Percentiles rank a stretch among this genome's conserved stretches.
Conservation (phyloP, 2,113 vertebrate species). For the Elephantulus edwardii region DNA sequence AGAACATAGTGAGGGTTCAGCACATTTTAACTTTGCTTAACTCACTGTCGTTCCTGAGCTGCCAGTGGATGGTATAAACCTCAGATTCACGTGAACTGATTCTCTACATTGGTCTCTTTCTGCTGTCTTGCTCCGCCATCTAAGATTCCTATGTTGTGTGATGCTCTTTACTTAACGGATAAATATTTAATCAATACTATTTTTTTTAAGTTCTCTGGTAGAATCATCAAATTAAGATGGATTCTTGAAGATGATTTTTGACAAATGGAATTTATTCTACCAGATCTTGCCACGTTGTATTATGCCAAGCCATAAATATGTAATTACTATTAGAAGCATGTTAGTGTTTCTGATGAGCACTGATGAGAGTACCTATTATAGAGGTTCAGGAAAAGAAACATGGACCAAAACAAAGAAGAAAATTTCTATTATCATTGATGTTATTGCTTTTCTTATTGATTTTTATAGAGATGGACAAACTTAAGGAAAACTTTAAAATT, state of each 20-base stretch:
- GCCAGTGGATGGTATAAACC: background rate
- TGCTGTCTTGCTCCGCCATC: background rate
- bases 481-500: background rate
- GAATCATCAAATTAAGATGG: background rate
- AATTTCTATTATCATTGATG: background rate
- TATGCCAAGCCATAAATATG: background rate
- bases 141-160: background rate
- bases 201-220: background rate
- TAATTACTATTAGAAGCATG: background rate
- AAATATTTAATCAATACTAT: conserved; percentile 4
- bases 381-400: background rate
- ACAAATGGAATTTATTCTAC: background rate
- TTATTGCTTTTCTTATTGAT: background rate
- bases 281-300: background rate
- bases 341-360: background rate
- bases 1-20: background rate
- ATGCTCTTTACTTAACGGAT: background rate
- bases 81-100: background rate
- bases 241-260: background rate
- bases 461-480: background rate
- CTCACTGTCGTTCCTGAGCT: background rate
- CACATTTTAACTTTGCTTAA: background rate
- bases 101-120: background rate
- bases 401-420: background rate
- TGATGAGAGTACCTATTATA: background rate